Conservation (phyloP, 2,113 vertebrate species). For the Lagopus leucura region DNA sequence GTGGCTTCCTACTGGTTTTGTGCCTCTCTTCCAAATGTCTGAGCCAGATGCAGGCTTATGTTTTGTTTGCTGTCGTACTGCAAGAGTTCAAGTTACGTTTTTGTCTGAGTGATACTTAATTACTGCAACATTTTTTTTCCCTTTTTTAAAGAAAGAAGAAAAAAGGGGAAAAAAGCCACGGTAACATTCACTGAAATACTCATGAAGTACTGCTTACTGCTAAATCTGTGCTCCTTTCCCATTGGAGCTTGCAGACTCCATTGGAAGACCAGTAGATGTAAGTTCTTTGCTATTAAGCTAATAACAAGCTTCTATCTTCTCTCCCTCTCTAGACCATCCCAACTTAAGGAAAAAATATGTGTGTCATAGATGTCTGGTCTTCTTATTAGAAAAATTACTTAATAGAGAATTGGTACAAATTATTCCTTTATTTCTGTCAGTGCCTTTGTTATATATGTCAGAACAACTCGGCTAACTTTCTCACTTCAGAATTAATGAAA, state of each 20-base stretch:
- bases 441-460: background rate
- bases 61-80: background rate
- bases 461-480: background rate
- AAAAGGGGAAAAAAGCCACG: background rate
- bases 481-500: background rate
- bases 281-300: background rate
- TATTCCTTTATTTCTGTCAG: background rate
- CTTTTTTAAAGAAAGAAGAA: background rate
- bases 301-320: background rate
- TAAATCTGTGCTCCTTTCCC: background rate
- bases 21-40: background rate
- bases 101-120: background rate
- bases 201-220: background rate
- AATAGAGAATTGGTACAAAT: background rate
- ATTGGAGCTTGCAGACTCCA: background rate
- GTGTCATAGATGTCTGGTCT: background rate
- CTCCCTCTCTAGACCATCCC: background rate
- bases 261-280: background rate
- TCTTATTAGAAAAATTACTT: background rate
- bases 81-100: background rate
- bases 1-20: background rate
- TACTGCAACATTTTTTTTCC: background rate
- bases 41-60: background rate
- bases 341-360: background rate
- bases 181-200: background rate